Evolutionary conservation across 2,888 invertebrate genomes (phyloP), one percentile per base, ranked within the genome.

Genomic region (Strigamia crassipes): DNA sequence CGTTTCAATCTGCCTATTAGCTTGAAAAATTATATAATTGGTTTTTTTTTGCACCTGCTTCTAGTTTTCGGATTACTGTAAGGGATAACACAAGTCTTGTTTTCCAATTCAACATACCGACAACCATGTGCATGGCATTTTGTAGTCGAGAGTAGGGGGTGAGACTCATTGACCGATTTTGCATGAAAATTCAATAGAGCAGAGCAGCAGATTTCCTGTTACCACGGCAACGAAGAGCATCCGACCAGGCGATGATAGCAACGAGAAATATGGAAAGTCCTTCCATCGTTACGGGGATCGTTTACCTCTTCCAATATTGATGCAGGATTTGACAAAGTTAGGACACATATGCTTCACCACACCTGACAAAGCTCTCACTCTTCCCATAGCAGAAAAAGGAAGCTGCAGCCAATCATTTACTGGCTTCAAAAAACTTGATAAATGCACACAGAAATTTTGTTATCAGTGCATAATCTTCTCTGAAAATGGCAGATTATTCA

Each of bases 231-330:
- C 73, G 73, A 31, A 73, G 73, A 73, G 73, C 73, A 73, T 73
- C 73, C 73, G 73, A 73, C 73, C 73, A 73, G 73, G 73, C 73
- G 73, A 73, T 73, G 73, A 73, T 73, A 31, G 73, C 73, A 73
- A 73, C 73, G 73, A 73, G 73, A 73, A 73, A 73, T 73, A 73
- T 73, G 73, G 73, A 73, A 73, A 73, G 73, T 73, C 73, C 73
- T 73, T 73, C 73, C 73, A 73, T 73, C 73, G 73, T 73, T 73
- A 73, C 73, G 73, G 13, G 73, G 73, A 73, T 73, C 73, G 73
- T 73, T 73, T 73, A 73, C 73, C 73, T 31, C 73, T 73, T 73
- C 73, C 73, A 73, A 73, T 73, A 73, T 73, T 73, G 73, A 73
- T 73, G 73, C 73, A 27, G 73, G 73, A 73, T 73, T 73, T 73